Conservation (phyloP, 2,888 invertebrate genomes). For the Caenorhabditis sulstoni region DNA sequence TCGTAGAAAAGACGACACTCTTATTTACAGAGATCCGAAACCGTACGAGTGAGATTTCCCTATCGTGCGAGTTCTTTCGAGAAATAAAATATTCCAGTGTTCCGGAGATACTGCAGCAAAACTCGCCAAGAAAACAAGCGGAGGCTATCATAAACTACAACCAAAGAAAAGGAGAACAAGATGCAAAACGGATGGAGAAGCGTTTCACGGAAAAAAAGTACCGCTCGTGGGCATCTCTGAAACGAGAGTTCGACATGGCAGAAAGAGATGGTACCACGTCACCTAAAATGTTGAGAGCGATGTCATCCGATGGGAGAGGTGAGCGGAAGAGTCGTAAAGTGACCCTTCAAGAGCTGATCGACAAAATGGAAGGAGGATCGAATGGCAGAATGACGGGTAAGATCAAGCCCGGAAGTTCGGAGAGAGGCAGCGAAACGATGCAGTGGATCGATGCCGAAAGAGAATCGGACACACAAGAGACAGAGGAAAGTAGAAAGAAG, state of each 20-base stretch:
- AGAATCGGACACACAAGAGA: background rate
- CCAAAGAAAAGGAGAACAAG: constrained; percentile 37
- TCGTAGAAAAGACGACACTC: constrained; percentile 38
- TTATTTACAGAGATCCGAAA: constrained; percentile 48
- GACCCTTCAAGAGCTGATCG: constrained; percentile 16
- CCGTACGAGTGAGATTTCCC: constrained; percentile 24
- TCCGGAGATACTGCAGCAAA: constrained; percentile 38
- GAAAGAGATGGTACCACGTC: constrained; percentile 21
- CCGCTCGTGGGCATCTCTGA: constrained; percentile 51
- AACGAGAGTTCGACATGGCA: constrained; percentile 52
- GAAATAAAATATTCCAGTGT: constrained; percentile 11
- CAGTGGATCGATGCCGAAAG: constrained; percentile 29
- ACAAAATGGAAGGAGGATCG: constrained; percentile 28
- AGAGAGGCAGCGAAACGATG: constrained; percentile 25
- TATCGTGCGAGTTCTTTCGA: background rate
- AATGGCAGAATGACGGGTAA: constrained; percentile 21
- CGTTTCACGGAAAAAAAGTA: constrained; percentile 35
- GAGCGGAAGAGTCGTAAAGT: constrained; percentile 6
- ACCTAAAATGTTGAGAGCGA: background rate
- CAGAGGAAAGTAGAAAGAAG: background rate
- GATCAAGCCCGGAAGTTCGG: constrained; percentile 5
- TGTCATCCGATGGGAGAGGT: background rate
- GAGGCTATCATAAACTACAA: constrained; percentile 28
- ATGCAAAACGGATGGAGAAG: constrained; percentile 37
- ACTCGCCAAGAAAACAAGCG: constrained; percentile 46